Conservation (phyloP, 2,797 vertebrate species). For the Carcharodon carcharias region DNA sequence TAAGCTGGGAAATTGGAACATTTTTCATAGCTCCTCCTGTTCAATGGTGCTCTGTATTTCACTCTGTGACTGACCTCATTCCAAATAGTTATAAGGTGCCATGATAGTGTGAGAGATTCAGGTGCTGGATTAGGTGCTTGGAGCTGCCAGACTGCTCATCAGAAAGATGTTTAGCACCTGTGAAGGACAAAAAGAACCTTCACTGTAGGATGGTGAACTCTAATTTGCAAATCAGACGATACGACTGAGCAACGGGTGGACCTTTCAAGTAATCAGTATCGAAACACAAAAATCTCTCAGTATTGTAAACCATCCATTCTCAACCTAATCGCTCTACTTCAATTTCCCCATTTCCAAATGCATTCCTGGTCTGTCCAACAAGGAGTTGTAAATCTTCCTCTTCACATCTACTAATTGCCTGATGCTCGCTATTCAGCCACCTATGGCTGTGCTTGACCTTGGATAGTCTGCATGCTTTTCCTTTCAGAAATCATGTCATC, state of each 20-base stretch:
- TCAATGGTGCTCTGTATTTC: neutral
- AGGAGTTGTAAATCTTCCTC: neutral
- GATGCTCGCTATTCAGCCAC: neutral
- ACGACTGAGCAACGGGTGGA: neutral
- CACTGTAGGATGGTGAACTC: neutral
- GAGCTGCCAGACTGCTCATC: neutral
- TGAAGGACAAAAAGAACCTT: neutral
- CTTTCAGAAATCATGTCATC: neutral
- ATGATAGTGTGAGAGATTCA: neutral
- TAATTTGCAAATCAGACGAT: neutral
- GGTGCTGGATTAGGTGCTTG: neutral
- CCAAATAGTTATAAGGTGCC: neutral
- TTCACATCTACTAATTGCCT: neutral
- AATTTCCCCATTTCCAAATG: neutral
- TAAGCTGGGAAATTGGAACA: neutral
- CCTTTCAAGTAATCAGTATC: neutral
- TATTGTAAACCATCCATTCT: neutral
- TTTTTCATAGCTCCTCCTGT: neutral
- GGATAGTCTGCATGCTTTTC: neutral
- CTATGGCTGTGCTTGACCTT: too few relatives aligned
- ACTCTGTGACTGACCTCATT: neutral
- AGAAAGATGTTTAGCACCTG: neutral
- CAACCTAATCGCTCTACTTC: neutral
- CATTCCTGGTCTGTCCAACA: neutral
- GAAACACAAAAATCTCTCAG: neutral